Evolutionary conservation across 2,113 vertebrate genomes (phyloP).

Genomic region (Sterrhoptilus dennistouni): DNA sequence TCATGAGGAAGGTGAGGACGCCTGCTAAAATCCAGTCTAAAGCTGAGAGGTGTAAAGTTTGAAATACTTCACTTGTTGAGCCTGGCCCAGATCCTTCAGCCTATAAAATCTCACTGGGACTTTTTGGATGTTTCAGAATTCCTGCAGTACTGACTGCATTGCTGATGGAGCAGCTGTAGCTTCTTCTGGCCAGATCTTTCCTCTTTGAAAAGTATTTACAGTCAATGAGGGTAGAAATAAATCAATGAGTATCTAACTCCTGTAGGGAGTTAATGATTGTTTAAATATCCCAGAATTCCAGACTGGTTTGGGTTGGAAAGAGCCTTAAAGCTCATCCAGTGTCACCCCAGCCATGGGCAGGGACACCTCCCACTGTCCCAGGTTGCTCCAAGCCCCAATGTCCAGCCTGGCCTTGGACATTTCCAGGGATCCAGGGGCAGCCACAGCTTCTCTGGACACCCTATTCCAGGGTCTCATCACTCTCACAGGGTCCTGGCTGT

Average conservation of each 20-base stretch:
- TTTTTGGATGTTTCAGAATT: neutral
- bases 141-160: neutral
- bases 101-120: neutral
- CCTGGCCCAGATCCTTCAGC: neutral
- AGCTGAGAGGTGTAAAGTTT: neutral
- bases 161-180: neutral
- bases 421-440: neutral
- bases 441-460: neutral
- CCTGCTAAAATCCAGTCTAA: neutral
- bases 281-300: neutral
- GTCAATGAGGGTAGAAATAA: neutral
- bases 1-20: constrained; percentile 88
- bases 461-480: neutral
- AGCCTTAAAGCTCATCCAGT: accelerated
- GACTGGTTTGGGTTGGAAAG: neutral
- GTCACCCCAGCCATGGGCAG: neutral
- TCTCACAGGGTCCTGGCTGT: neutral
- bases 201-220: neutral
- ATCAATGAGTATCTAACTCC: neutral
- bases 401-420: neutral
- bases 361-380: neutral
- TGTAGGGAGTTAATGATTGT: neutral
- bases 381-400: neutral
- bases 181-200: neutral
- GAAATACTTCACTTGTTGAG: neutral